These are phyloP conservation scores for Atopsyche davidsoni DNA, from an alignment of 1,140 invertebrate genomes.

Conservation along the genomic window DNA sequence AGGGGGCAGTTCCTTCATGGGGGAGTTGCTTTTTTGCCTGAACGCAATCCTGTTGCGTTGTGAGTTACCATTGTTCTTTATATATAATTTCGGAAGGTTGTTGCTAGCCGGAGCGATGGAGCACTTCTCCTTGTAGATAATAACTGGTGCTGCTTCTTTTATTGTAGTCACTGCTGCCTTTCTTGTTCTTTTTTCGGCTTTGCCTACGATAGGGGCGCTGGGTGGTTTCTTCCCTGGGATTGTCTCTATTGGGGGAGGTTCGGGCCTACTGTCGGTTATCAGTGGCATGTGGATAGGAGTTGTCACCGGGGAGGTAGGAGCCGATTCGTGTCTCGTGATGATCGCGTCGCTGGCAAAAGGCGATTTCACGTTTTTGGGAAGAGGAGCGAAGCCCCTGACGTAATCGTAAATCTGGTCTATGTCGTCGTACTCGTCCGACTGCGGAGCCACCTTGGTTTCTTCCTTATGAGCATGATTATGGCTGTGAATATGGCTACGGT, in stretches of 20 bases:
- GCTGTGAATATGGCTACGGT: slow-evolving; percentile 46
- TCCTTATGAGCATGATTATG: slow-evolving; percentile 46
- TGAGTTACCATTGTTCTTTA: slow-evolving; percentile 65
- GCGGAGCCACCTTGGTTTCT: slow-evolving; percentile 46
- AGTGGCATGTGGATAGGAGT: slow-evolving; percentile 51
- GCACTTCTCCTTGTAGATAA: slow-evolving; percentile 48
- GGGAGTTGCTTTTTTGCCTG: slow-evolving; percentile 66
- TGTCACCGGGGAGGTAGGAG: slow-evolving; percentile 42
- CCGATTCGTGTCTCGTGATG: slow-evolving; percentile 41
- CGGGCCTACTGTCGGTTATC: slow-evolving; percentile 63
- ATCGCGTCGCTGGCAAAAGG: slow-evolving; percentile 52
- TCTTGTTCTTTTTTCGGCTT: slow-evolving; percentile 63
- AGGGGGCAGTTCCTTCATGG: slow-evolving; percentile 63
- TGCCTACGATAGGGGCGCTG: slow-evolving; percentile 35
- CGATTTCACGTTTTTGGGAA: slow-evolving; percentile 73
- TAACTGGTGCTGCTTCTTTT: slow-evolving; percentile 52
- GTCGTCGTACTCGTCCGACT: slow-evolving; percentile 85
- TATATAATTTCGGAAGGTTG: slow-evolving; percentile 63
- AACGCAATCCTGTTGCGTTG: slow-evolving; percentile 59
- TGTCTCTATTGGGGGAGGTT: slow-evolving; percentile 84
- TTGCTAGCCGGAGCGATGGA: slow-evolving; percentile 42
- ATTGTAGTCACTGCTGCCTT: slow-evolving; percentile 44
- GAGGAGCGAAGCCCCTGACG: slow-evolving; percentile 82
- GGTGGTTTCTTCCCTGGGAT: slow-evolving; percentile 73
- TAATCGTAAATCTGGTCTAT: slow-evolving; percentile 97